Base-by-base conservation (phyloP, 2,113 vertebrate species). In the Odobenus rosmarus region DNA sequence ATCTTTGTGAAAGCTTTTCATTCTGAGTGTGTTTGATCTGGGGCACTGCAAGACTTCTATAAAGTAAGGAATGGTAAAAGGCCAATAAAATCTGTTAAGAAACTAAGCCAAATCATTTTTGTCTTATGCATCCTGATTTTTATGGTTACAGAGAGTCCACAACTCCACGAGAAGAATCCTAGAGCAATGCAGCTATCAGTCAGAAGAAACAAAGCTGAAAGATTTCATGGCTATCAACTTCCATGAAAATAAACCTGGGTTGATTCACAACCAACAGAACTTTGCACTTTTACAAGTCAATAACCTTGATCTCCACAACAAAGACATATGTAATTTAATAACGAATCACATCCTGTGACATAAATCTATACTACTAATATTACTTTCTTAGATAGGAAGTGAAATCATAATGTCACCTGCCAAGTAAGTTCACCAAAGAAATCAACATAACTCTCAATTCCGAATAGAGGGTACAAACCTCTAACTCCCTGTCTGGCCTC, bases 341-440 rank as follows among this genome's bases (percentile, higher is more conserved):
- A 83, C 49, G 80, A 92, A 81, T 80, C 61, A 84, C 15, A 51
- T 39, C 28, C 42, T 77, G 19, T 74, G 57, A 84, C 69, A 81
- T 95, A 92, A 97, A 96, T 87, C 80, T 74, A 81, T 95, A 59
- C 62, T 36, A 51, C 83, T 90, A 76, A 81, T 53, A 89, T 86
- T 82, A 74, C 42, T 81, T 89, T 87, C 93, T 71, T 13, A 3
- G 39, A 76, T 21, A 96, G 92, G 69, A 93, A 92, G 86, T 95
- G 80, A 93, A 93, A 96, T 94, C 49, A 93, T 94, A 95, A 74
- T 84, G 86, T 85, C 62, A 95, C 88, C 80, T 92, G 80, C 14
- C 69, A 84, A 95, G 59, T 16, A 31, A 86, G 51, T 59, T 93
- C 51, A 90, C 16, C 71, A 72, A 92, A 96, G 88, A 85, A 81